Conservation (phyloP, 2,113 vertebrate genomes). For the Macaca fascicularis region DNA sequence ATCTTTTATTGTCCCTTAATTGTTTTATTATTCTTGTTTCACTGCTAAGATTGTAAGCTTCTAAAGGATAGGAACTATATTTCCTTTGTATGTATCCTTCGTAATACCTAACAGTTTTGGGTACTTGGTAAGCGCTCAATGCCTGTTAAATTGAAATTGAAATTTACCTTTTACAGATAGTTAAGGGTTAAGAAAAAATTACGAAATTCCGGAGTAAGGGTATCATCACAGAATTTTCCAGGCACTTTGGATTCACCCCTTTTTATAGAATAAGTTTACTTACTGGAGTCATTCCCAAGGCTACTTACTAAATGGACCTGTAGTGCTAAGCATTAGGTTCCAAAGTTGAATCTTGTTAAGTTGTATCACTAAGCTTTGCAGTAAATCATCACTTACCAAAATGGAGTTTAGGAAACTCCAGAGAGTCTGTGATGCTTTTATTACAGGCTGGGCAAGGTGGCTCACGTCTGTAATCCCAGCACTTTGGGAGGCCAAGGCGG, state of each 20-base stretch:
- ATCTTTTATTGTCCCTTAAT: background rate
- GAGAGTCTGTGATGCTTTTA: background rate
- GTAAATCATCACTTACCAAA: constrained; percentile 38
- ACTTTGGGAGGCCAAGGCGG: no score
- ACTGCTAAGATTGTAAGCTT: constrained; percentile 22
- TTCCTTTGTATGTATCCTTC: constrained; percentile 41
- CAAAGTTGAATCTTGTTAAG: constrained; percentile 7
- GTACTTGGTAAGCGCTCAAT: background rate
- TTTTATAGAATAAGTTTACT: constrained; percentile 2
- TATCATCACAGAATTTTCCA: background rate
- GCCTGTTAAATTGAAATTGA: constrained; percentile 36
- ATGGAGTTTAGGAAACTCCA: background rate
- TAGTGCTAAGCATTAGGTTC: background rate
- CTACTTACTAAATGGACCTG: background rate
- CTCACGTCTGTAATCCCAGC: no score
- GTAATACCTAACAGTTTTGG: constrained; percentile 16
- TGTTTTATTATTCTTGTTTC: constrained; percentile 21
- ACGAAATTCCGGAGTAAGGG: background rate
- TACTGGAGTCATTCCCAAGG: background rate
- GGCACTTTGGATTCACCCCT: background rate
- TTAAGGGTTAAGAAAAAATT: background rate
- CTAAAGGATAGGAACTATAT: background rate
- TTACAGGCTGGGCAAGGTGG: background rate
- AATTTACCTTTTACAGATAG: constrained; percentile 44
- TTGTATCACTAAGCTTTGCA: background rate